Conservation (phyloP, 2,888 invertebrate species). For the Strigamia crassipes region DNA sequence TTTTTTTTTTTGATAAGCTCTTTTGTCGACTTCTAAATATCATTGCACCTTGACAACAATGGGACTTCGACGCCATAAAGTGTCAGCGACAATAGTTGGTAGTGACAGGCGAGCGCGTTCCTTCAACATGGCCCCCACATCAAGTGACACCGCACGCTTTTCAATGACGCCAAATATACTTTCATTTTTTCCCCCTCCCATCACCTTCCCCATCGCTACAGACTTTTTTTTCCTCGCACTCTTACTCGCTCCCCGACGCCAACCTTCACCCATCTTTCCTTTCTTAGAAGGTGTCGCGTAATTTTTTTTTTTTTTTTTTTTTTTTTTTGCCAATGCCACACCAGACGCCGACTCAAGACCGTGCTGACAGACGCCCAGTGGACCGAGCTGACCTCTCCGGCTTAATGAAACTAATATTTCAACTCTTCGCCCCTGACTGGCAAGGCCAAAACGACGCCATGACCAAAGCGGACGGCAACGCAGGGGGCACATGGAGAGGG, state of each 20-base stretch:
- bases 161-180: slow-evolving; percentile 30
- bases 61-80: slow-evolving; percentile 25
- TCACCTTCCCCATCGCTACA: background rate
- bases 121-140: slow-evolving; percentile 26
- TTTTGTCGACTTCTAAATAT: slow-evolving; percentile 24
- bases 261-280: background rate
- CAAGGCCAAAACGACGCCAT: slow-evolving; percentile 9
- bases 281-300: background rate
- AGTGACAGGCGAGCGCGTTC: slow-evolving; percentile 26
- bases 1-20: slow-evolving; percentile 24
- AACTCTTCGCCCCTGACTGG: slow-evolving; percentile 26
- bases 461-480: background rate
- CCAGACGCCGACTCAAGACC: slow-evolving; percentile 14
- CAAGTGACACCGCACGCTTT: slow-evolving; percentile 30
- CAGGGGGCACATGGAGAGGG: background rate
- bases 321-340: slow-evolving; percentile 7
- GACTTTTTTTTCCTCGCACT: background rate
- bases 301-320: background rate
- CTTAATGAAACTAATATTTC: slow-evolving; percentile 30
- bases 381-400: background rate
- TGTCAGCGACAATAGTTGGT: slow-evolving; percentile 20
- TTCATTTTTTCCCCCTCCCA: background rate
- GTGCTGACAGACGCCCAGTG: slow-evolving; percentile 23
- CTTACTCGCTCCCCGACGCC: background rate
- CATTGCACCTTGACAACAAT: slow-evolving; percentile 26